A percentile compares a stretch with the other conserved stretches of the same genome.
phyloP scores from a whole-genome alignment of 2,888 invertebrate genomes.

The Pterostichus madidus region DNA sequence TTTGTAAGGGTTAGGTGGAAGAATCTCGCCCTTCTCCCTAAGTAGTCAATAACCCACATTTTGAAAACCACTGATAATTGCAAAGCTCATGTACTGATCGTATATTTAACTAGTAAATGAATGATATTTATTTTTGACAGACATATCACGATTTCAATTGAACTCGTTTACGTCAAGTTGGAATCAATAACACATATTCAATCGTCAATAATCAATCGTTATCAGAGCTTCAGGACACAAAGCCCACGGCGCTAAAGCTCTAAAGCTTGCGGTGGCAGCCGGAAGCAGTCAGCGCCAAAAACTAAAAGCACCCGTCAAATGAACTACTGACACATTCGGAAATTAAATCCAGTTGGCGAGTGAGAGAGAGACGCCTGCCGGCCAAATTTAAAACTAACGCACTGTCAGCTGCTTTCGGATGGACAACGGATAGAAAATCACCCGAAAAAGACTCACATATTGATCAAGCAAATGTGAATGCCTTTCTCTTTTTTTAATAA shows the following conservation, averaged over 20 bases:
- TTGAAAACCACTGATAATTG: too few relatives aligned
- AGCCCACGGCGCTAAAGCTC: constrained; percentile 18
- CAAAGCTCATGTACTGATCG: too few relatives aligned
- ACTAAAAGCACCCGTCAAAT: constrained; percentile 51
- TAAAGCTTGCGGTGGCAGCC: constrained; percentile 44
- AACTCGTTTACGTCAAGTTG: constrained; percentile 33
- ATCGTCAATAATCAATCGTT: constrained; percentile 40
- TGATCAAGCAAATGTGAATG: too few relatives aligned
- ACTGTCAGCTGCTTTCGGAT: too few relatives aligned
- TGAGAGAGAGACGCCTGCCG: constrained; percentile 4
- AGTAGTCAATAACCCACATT: too few relatives aligned
- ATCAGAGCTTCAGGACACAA: constrained; percentile 12
- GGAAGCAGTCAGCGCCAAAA: constrained; percentile 53
- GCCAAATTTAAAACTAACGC: constrained; percentile 43
- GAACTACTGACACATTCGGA: constrained; percentile 53
- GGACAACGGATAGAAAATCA: too few relatives aligned
- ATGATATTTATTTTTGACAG: constrained; percentile 16
- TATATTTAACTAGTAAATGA: too few relatives aligned
- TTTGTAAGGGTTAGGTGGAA: too few relatives aligned
- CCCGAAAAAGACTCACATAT: too few relatives aligned
- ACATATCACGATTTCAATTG: constrained; percentile 24
- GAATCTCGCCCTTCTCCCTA: too few relatives aligned
- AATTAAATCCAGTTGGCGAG: constrained; percentile 40
- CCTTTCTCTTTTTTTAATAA: too few relatives aligned
- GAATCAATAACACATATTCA: constrained; percentile 50